A percentile compares a stretch with the other conserved stretches of the same genome.
Conservation (phyloP, 2,113 vertebrate genomes). For the Odocoileus hemionus region DNA sequence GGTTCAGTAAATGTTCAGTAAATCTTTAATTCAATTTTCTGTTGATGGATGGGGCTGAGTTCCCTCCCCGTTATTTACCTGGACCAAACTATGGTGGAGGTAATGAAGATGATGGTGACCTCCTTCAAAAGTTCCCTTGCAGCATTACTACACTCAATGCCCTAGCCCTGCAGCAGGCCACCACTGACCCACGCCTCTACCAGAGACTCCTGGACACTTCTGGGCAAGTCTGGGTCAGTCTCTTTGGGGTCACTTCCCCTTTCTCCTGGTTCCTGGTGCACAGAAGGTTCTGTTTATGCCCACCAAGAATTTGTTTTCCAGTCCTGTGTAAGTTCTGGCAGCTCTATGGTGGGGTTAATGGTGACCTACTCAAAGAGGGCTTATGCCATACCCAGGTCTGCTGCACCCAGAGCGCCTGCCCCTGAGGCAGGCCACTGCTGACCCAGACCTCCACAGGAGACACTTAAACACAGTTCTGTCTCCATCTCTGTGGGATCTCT, state of each 20-base stretch:
- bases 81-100: not conserved
- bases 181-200: not conserved
- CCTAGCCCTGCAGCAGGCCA: not conserved
- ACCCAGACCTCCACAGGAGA: not conserved
- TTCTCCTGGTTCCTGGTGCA: not conserved
- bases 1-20: not conserved
- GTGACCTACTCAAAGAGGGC: not conserved
- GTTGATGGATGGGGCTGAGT: not conserved
- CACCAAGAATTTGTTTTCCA: not conserved
- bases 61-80: not conserved
- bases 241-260: not conserved
- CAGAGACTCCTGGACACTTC: not conserved
- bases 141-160: not conserved
- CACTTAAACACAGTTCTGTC: not conserved
- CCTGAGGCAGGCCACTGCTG: accelerated
- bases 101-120: not conserved
- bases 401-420: not conserved
- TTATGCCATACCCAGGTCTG: not conserved
- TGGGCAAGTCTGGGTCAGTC: not conserved
- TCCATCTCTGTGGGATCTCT: not conserved
- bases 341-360: not conserved
- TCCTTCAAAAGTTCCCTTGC: not conserved
- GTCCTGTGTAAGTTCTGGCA: not conserved
- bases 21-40: not conserved
- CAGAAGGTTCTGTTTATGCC: not conserved